phyloP scores from a whole-genome alignment of 2,113 vertebrate species.

The Cyprinodon tularosa region DNA sequence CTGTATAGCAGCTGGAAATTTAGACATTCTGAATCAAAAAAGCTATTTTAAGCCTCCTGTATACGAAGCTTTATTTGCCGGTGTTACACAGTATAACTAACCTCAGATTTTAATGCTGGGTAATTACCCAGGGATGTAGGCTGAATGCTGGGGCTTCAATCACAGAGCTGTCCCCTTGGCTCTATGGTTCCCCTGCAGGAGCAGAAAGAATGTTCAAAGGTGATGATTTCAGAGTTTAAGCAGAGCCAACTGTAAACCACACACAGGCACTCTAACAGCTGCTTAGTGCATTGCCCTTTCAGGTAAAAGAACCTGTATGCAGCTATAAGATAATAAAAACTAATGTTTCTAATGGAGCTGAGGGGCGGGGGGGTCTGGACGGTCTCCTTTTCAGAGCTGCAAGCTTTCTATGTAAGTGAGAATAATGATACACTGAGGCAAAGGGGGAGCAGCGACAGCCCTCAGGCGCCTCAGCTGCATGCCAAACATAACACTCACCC shows the following conservation, averaged over 20 bases:
- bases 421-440: conserved; percentile 33
- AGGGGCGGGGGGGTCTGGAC: conserved; percentile 12
- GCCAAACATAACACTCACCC: conserved; percentile 65
- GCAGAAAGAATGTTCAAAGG: conserved; percentile 53
- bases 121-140: conserved; percentile 48
- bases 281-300: conserved; percentile 13
- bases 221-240: conserved; percentile 38
- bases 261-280: conserved; percentile 19
- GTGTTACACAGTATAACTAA: conserved; percentile 45
- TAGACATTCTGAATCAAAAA: conserved; percentile 28
- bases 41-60: conserved; percentile 39
- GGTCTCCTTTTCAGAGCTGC: conserved; percentile 15
- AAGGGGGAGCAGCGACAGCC: conserved; percentile 20
- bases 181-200: conserved; percentile 26
- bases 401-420: conserved; percentile 1
- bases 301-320: not conserved
- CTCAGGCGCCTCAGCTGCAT: conserved; percentile 57
- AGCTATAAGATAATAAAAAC: not conserved
- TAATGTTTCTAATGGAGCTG: not conserved
- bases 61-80: conserved; percentile 26
- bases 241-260: conserved; percentile 18
- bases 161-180: conserved; percentile 35
- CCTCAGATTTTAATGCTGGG: conserved; percentile 26
- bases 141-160: conserved; percentile 42
- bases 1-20: conserved; percentile 10